Percentiles rank a stretch among this genome's conserved stretches.
Evolutionary conservation across 2,888 invertebrate genomes (phyloP).

Genomic region (Polydrusus tereticollis): DNA sequence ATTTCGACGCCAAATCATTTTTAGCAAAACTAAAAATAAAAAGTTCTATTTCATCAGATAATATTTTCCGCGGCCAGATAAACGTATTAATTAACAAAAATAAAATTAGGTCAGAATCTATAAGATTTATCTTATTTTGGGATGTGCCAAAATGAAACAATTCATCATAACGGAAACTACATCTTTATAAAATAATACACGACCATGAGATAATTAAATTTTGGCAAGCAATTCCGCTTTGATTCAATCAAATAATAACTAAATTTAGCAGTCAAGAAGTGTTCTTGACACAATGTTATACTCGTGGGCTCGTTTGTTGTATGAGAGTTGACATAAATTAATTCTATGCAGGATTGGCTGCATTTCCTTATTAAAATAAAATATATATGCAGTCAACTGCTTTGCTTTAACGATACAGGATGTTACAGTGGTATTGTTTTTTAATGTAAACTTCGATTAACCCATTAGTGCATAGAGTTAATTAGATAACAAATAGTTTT

Average conservation of each 20-base stretch:
- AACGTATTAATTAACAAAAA: slow-evolving; percentile 11
- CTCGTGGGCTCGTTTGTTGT: not conserved
- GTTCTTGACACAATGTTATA: not conserved
- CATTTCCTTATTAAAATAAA: not conserved
- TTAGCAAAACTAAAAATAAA: too few species aligned
- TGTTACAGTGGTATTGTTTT: too few species aligned
- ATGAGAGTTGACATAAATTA: not conserved
- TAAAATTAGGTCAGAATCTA: not conserved
- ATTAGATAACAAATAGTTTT: too few species aligned
- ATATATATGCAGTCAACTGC: too few species aligned
- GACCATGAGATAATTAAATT: slow-evolving; percentile 31
- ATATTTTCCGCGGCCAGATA: not conserved
- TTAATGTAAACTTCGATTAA: too few species aligned
- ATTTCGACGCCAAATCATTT: too few species aligned
- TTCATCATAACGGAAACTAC: not conserved
- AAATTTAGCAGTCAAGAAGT: not conserved
- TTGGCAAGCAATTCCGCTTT: slow-evolving; percentile 29
- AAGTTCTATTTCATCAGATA: too few species aligned
- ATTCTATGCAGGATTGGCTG: not conserved
- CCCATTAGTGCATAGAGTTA: too few species aligned
- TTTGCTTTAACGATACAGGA: too few species aligned
- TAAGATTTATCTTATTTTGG: slow-evolving; percentile 7
- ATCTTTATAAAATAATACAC: slow-evolving; percentile 8
- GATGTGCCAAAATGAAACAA: slow-evolving; percentile 4
- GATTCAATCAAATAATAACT: slow-evolving; percentile 5